A percentile compares a stretch with the other conserved stretches of the same genome.
phyloP scores from a whole-genome alignment of 2,888 invertebrate genomes.

The Muschampia plurimacula region DNA sequence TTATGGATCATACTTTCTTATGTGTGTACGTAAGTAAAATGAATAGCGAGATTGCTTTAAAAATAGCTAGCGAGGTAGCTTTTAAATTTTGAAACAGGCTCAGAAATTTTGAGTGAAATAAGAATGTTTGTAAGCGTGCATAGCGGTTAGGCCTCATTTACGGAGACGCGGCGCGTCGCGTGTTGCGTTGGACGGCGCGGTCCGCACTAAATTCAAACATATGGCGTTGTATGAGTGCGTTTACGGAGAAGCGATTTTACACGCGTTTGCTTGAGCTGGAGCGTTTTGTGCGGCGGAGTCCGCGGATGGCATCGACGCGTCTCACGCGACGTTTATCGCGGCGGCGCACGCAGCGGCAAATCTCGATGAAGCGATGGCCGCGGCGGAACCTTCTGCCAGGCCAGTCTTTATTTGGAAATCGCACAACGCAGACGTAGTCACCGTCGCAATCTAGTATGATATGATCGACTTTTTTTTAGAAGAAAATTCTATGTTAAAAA shows the following conservation, averaged over 20 bases:
- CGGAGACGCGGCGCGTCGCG: neutral
- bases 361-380: constrained; percentile 5
- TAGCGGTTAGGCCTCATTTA: neutral
- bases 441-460: too few species aligned
- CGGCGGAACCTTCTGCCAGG: neutral
- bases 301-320: constrained; percentile 1
- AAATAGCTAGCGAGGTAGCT: neutral
- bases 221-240: neutral
- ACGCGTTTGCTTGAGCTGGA: neutral
- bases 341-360: neutral
- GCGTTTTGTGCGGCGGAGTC: constrained; percentile 2
- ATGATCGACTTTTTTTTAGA: too few species aligned
- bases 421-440: too few species aligned
- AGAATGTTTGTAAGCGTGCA: too few species aligned
- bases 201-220: neutral
- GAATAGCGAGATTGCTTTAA: neutral
- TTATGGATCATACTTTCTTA: neutral
- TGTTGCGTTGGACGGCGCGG: neutral
- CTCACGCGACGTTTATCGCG: too few species aligned
- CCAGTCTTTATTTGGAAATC: too few species aligned
- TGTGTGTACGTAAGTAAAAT: neutral
- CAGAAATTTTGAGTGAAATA: neutral
- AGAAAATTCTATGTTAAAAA: too few species aligned
- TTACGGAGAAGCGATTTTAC: neutral
- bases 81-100: neutral